These are phyloP conservation scores for Cataglyphis livida DNA, from an alignment of 2,888 invertebrate genomes.

Conservation along the genomic window DNA sequence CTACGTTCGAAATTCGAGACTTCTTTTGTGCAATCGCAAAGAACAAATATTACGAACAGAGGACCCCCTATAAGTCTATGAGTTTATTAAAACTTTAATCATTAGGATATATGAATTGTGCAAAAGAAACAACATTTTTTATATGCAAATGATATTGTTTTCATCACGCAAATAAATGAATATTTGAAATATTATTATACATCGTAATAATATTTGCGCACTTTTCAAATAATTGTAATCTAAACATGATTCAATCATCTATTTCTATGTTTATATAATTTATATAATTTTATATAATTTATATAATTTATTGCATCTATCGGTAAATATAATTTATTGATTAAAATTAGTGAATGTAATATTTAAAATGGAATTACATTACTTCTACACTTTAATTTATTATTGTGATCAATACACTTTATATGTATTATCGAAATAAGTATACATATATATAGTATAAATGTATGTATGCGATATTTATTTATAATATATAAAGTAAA, in stretches of 20 bases:
- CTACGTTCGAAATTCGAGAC: slow-evolving; percentile 50
- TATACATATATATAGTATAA: neutral
- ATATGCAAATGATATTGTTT: neutral
- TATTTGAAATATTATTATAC: slow-evolving; percentile 20
- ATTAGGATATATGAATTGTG: neutral
- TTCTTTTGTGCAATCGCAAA: slow-evolving; percentile 42
- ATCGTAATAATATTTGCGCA: slow-evolving; percentile 9
- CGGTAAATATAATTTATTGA: slow-evolving; percentile 10
- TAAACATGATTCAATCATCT: neutral
- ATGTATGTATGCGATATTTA: neutral
- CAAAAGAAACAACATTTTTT: neutral
- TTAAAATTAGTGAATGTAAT: slow-evolving; percentile 23
- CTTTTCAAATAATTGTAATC: neutral
- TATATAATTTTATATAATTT: slow-evolving; percentile 11
- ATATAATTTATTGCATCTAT: slow-evolving; percentile 6
- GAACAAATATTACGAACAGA: slow-evolving; percentile 1
- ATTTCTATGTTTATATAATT: neutral
- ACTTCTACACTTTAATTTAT: slow-evolving; percentile 25
- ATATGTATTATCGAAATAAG: neutral
- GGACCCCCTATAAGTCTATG: neutral
- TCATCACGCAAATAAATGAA: neutral
- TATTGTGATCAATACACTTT: slow-evolving; percentile 29
- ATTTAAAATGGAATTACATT: slow-evolving; percentile 32
- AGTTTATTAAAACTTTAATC: slow-evolving; percentile 42
- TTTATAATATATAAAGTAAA: neutral